These are phyloP conservation scores for Phyto melanocephala DNA, from an alignment of 2,888 invertebrate genomes.

Conservation along the genomic window DNA sequence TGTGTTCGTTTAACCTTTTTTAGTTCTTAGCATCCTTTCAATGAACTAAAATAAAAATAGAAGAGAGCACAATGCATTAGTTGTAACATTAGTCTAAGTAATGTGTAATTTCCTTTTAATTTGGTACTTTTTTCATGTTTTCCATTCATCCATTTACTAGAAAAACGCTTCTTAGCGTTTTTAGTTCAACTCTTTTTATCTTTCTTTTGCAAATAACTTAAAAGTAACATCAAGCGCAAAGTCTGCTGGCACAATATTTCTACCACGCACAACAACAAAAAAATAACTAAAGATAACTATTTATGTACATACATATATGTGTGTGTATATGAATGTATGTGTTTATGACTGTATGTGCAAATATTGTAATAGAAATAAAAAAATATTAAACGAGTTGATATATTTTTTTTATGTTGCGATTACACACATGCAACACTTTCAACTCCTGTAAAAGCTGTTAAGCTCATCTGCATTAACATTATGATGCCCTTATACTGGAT, in stretches of 20 bases:
- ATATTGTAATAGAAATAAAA: neutral
- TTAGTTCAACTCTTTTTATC: neutral
- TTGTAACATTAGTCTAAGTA: constrained; percentile 55
- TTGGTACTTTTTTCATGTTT: constrained; percentile 3
- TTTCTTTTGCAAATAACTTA: constrained; percentile 39
- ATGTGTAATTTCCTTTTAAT: constrained; percentile 55
- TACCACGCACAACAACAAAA: neutral
- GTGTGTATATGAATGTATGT: no score
- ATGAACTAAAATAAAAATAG: neutral
- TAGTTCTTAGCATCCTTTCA: constrained; percentile 6
- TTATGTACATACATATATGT: no score
- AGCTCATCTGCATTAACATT: constrained; percentile 66
- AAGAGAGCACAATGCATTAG: constrained; percentile 43
- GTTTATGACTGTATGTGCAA: no score
- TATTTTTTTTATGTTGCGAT: constrained; percentile 16
- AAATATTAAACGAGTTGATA: no score
- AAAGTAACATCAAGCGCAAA: constrained; percentile 35
- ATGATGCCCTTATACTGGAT: constrained; percentile 32
- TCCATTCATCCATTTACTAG: constrained; percentile 3
- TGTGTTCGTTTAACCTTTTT: constrained; percentile 18
- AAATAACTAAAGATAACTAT: neutral
- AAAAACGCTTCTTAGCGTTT: neutral
- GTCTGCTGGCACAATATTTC: neutral
- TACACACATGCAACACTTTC: constrained; percentile 35
- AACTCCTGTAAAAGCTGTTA: constrained; percentile 61